These are phyloP conservation scores for Atta cephalotes DNA, from an alignment of 1,140 invertebrate species.

Conservation along the genomic window DNA sequence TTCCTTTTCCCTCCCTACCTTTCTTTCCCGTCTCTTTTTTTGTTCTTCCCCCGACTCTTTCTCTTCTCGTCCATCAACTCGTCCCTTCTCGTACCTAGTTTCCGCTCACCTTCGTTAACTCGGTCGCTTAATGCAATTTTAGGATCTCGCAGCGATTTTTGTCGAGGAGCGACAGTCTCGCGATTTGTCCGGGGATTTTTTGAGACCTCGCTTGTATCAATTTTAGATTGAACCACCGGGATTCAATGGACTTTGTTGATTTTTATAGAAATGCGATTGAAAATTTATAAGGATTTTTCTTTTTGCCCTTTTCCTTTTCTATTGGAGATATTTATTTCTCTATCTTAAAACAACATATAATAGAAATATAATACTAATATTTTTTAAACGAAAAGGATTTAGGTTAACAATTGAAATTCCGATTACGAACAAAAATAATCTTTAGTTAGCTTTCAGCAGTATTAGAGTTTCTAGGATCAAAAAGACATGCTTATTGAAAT, in stretches of 20 bases:
- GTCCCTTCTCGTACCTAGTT: constrained; percentile 50
- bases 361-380: not conserved
- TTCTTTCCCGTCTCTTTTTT: constrained; percentile 1
- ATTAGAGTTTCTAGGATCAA: not conserved
- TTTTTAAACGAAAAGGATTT: not conserved
- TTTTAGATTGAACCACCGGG: not conserved
- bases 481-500: constrained; percentile 41
- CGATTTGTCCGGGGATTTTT: constrained; percentile 34
- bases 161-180: constrained; percentile 32
- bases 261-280: not conserved
- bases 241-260: not conserved
- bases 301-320: not conserved
- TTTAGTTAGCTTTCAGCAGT: not conserved
- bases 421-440: not conserved
- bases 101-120: constrained; percentile 73
- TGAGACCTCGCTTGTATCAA: not conserved
- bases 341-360: not conserved
- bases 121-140: constrained; percentile 71
- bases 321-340: not conserved
- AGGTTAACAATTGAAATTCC: not conserved
- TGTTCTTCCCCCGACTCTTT: not conserved
- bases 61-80: constrained; percentile 25
- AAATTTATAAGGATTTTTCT: not conserved
- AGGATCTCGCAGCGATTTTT: constrained; percentile 68
- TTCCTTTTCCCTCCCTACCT: not conserved